Evolutionary conservation across 2,888 invertebrate genomes (phyloP).

Genomic region (Habroteleia sp.): DNA sequence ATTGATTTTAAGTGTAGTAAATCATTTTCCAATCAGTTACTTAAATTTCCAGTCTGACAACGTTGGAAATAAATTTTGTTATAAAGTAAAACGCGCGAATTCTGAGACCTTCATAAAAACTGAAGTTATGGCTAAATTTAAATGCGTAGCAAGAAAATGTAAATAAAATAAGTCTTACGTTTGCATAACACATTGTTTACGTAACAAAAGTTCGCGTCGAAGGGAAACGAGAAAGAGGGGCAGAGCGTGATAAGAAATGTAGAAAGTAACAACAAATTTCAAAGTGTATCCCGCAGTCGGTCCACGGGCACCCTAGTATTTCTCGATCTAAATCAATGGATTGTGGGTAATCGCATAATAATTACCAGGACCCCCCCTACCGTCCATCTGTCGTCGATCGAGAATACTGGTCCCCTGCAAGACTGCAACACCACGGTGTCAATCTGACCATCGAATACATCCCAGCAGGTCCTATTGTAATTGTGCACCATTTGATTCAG

Average conservation of each 20-base stretch:
- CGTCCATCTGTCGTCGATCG: conserved; percentile 77
- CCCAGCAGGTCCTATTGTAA: conserved; percentile 79
- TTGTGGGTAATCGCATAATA: conserved; percentile 81
- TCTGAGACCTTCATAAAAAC: too few relatives aligned
- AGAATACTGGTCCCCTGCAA: conserved; percentile 69
- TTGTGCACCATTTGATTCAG: conserved; percentile 67
- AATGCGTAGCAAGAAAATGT: too few relatives aligned
- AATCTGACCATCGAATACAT: conserved; percentile 70
- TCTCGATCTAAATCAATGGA: conserved; percentile 80
- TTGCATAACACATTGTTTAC: too few relatives aligned
- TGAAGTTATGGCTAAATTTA: too few relatives aligned
- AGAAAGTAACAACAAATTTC: conserved; percentile 64
- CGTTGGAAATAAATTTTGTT: too few relatives aligned
- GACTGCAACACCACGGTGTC: conserved; percentile 66
- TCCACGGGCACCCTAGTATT: conserved; percentile 73
- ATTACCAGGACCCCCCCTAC: conserved; percentile 79
- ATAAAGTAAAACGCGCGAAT: too few relatives aligned
- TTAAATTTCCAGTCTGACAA: too few relatives aligned
- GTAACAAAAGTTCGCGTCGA: too few relatives aligned
- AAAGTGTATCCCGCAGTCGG: conserved; percentile 67
- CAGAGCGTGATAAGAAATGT: conserved; percentile 16
- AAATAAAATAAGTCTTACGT: too few relatives aligned
- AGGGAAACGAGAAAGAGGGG: too few relatives aligned
- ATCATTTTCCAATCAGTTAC: too few relatives aligned
- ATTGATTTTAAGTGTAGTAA: too few relatives aligned